Evolutionary conservation across 2,888 invertebrate species (phyloP).

Genomic region (Invenusta paracnida): DNA sequence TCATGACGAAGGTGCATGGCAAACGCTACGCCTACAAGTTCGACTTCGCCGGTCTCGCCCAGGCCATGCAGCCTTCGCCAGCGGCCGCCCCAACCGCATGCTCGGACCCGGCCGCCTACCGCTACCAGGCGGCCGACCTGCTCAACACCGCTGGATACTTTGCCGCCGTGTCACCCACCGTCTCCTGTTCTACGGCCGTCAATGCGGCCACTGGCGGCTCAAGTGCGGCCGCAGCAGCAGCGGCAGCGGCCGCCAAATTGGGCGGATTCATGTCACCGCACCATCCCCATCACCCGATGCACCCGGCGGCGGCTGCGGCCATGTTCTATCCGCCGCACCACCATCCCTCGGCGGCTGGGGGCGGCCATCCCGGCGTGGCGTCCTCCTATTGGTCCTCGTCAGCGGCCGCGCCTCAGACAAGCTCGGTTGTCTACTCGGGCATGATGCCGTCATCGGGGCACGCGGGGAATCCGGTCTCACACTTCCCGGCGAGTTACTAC

Average conservation of each 20-base stretch:
- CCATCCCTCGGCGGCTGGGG: neutral
- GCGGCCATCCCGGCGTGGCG: neutral
- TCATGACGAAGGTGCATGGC: conserved; percentile 56
- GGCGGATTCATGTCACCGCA: neutral
- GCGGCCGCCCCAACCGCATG: conserved; percentile 90
- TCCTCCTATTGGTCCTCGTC: neutral
- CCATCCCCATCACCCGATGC: conserved; percentile 1
- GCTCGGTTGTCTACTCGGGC: neutral
- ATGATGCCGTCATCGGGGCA: neutral
- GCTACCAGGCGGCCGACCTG: conserved; percentile 31
- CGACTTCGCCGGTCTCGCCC: conserved; percentile 71
- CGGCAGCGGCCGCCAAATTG: neutral
- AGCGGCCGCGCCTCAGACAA: neutral
- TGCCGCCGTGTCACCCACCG: neutral
- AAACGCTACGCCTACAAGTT: conserved; percentile 56
- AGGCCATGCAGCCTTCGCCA: conserved; percentile 85
- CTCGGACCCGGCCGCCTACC: conserved; percentile 82
- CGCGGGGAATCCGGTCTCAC: neutral
- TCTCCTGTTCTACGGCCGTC: neutral
- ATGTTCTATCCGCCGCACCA: neutral
- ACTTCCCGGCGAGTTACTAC: neutral
- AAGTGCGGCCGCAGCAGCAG: neutral
- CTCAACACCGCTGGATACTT: conserved; percentile 10
- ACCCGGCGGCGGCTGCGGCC: neutral
- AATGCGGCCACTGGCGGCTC: neutral